A percentile compares a stretch with the other conserved stretches of the same genome.
phyloP scores from a whole-genome alignment of 2,888 invertebrate species.

The Zygaena filipendulae region DNA sequence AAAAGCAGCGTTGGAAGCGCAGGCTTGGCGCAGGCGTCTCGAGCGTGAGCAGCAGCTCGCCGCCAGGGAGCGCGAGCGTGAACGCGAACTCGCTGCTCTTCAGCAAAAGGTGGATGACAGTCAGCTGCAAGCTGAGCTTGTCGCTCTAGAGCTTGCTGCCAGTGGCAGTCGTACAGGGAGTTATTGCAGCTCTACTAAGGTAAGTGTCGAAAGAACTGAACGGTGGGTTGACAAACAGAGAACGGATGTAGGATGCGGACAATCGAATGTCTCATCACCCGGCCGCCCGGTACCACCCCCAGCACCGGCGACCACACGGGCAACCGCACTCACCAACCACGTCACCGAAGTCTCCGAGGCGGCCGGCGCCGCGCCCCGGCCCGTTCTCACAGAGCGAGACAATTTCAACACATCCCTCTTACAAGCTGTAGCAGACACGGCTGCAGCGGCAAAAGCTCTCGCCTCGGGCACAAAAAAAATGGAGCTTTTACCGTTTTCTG shows the following conservation, averaged over 20 bases:
- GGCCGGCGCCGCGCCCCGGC: background rate
- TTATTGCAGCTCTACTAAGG: no score
- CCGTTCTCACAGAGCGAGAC: background rate
- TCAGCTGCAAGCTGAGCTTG: background rate
- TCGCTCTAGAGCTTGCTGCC: background rate
- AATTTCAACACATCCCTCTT: background rate
- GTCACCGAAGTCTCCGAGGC: background rate
- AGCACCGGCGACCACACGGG: no score
- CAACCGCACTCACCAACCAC: no score
- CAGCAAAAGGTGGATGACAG: background rate
- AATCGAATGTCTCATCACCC: no score
- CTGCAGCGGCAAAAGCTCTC: conserved; percentile 4
- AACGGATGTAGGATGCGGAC: no score
- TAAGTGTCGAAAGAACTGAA: no score
- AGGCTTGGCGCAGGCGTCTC: background rate
- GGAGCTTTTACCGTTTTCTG: conserved; percentile 2
- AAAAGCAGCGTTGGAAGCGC: no score
- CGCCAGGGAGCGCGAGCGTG: no score
- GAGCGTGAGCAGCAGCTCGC: no score
- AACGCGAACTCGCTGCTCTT: background rate
- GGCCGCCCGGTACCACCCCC: no score
- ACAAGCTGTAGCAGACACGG: conserved; percentile 2
- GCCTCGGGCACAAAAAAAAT: conserved; percentile 2
- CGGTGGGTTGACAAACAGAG: no score
- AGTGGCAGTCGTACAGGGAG: no score